Conservation (phyloP, 2,113 vertebrate genomes). For the Toxotes chatareus region DNA sequence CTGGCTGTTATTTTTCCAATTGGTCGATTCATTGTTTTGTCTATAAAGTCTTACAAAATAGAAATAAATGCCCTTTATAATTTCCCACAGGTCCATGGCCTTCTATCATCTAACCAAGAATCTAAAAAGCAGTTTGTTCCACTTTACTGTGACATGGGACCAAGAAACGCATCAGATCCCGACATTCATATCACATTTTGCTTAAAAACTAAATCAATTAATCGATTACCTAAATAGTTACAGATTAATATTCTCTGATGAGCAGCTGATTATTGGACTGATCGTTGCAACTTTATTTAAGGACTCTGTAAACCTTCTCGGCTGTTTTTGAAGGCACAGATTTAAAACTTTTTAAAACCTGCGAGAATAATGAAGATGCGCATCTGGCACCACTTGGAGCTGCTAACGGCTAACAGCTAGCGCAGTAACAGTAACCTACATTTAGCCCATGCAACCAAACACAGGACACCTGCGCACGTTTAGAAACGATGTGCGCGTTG, state of each 20-base stretch:
- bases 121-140: neutral
- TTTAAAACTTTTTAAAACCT: neutral
- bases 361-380: slow-evolving; percentile 53
- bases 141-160: neutral
- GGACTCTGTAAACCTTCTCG: too few species aligned
- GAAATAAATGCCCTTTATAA: too few species aligned
- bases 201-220: neutral
- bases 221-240: neutral
- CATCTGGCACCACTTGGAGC: slow-evolving; percentile 38
- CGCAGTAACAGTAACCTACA: slow-evolving; percentile 30
- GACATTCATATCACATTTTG: neutral
- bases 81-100: too few species aligned
- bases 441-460: fast-evolving
- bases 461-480: neutral
- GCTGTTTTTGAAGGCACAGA: neutral
- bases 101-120: neutral
- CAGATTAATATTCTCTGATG: neutral
- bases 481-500: fast-evolving
- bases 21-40: too few species aligned
- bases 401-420: slow-evolving; percentile 41
- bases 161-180: neutral
- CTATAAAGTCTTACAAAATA: too few species aligned
- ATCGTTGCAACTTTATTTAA: neutral
- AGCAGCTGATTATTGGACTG: neutral
- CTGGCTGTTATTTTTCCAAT: too few species aligned